phyloP scores from a whole-genome alignment of 2,113 vertebrate genomes.

The Hiodon alosoides region DNA sequence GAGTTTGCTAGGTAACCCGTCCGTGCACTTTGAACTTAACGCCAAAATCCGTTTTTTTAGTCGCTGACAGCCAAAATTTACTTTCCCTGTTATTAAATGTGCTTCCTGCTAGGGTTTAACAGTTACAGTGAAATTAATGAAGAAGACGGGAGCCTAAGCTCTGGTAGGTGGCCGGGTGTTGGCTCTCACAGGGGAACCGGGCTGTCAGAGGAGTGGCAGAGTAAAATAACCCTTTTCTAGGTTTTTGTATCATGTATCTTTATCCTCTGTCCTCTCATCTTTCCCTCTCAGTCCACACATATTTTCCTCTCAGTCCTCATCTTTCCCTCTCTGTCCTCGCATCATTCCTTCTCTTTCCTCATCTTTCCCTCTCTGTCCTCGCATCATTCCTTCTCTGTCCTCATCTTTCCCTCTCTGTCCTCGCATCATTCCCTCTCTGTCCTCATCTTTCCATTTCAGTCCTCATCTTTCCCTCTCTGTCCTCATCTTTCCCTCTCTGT shows the following conservation, averaged over 20 bases:
- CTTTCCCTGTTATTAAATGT: conserved; percentile 16
- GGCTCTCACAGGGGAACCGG: not conserved
- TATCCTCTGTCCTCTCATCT: not conserved
- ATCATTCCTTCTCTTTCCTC: not conserved
- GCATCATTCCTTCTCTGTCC: not conserved
- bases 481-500: not conserved
- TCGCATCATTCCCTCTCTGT: not conserved
- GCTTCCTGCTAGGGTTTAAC: conserved; percentile 18
- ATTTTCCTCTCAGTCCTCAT: not conserved
- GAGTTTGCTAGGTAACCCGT: conserved; percentile 15
- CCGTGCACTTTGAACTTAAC: conserved; percentile 28
- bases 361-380: not conserved
- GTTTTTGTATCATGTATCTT: not conserved
- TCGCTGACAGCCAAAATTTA: conserved; percentile 18
- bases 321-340: not conserved
- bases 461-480: not conserved
- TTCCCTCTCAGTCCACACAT: not conserved
- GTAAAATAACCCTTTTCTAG: not conserved
- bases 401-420: not conserved
- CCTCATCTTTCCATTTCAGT: not conserved
- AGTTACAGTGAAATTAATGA: conserved; percentile 23
- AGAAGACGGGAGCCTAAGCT: conserved; percentile 1
- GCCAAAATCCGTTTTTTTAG: conserved; percentile 27
- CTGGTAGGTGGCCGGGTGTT: not conserved
- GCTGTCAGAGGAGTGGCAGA: not conserved